Percentiles rank a stretch among this genome's conserved stretches.
Evolutionary conservation across 2,797 vertebrate species (phyloP).

Genomic region (Peromyscus nudipes): DNA sequence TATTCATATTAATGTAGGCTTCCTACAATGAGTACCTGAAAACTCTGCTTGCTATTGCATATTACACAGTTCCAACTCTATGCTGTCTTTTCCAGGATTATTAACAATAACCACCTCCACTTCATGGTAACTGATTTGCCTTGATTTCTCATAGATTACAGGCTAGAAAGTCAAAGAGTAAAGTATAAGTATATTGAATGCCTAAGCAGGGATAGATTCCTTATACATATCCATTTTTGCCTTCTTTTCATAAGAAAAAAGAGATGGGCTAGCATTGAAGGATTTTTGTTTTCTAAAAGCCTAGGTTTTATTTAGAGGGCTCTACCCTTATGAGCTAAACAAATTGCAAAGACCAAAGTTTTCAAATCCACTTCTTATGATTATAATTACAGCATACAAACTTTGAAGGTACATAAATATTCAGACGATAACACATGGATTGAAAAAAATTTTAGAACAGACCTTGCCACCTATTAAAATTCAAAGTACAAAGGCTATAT

Average conservation of each 20-base stretch:
- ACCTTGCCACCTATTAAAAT: too few species aligned
- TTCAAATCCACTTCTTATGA: background rate
- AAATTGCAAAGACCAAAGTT: rapidly evolving
- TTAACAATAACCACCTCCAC: background rate
- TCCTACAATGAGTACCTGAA: background rate
- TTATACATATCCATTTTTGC: background rate
- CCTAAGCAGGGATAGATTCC: rapidly evolving
- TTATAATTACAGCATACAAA: background rate
- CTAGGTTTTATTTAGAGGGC: background rate
- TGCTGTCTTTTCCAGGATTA: background rate
- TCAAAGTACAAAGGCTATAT: too few species aligned
- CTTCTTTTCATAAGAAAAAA: background rate
- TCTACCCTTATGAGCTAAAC: background rate
- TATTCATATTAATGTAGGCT: background rate
- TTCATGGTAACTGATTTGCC: background rate
- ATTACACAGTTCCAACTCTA: background rate
- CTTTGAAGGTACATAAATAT: background rate
- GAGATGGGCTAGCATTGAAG: background rate
- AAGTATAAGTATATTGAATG: background rate
- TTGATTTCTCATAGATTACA: background rate
- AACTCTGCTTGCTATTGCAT: background rate
- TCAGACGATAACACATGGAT: background rate
- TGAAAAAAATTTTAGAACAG: too few species aligned
- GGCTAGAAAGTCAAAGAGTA: background rate
- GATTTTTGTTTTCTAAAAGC: background rate